These are phyloP conservation scores for Pristionchus maxplancki DNA, from an alignment of 2,888 invertebrate species.

Conservation along the genomic window DNA sequence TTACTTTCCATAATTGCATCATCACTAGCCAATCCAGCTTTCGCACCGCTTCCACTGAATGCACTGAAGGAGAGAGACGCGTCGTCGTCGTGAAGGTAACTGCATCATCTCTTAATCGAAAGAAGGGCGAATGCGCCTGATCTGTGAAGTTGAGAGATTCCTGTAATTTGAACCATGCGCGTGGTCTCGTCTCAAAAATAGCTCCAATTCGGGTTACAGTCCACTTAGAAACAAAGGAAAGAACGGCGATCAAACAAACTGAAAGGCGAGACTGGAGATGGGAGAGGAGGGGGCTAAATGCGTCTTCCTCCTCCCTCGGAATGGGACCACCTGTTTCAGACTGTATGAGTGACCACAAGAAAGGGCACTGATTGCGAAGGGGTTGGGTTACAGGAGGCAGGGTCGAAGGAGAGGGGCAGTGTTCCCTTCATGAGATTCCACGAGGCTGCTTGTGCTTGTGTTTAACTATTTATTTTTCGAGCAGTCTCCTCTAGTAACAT, in stretches of 20 bases:
- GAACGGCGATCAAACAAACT: conserved; percentile 2
- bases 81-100: neutral
- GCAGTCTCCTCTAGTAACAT: too few relatives aligned
- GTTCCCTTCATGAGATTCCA: neutral
- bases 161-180: neutral
- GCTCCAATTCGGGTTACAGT: conserved; percentile 11
- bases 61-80: neutral
- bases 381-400: neutral
- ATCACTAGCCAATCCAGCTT: conserved; percentile 14
- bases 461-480: too few relatives aligned
- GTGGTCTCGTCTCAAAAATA: neutral
- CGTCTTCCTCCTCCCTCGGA: neutral
- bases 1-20: neutral
- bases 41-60: neutral
- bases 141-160: neutral
- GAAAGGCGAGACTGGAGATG: neutral
- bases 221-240: conserved; percentile 3
- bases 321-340: neutral
- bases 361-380: neutral
- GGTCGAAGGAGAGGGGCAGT: neutral
- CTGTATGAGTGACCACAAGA: neutral
- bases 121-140: too few relatives aligned
- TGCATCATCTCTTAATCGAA: neutral
- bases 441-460: neutral
- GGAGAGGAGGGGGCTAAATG: neutral